Conservation (phyloP, 2,888 invertebrate species). For the Hybos culiciformis region DNA sequence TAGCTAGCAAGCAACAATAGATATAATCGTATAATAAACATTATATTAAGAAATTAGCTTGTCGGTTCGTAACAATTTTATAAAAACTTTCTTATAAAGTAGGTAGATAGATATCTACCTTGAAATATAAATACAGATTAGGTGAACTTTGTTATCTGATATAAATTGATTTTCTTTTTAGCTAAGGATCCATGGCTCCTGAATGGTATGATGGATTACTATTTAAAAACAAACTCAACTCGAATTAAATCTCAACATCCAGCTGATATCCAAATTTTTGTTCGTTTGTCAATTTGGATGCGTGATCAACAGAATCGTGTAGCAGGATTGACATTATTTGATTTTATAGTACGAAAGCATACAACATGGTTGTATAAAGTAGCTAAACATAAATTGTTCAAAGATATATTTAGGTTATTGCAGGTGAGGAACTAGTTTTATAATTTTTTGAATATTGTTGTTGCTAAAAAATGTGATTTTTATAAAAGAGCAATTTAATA, state of each 20-base stretch:
- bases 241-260: slow-evolving; percentile 69
- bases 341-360: slow-evolving; percentile 69
- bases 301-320: slow-evolving; percentile 33
- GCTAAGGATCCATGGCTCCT: slow-evolving; percentile 73
- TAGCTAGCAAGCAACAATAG: no score
- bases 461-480: no score
- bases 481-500: no score
- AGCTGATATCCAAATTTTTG: slow-evolving; percentile 73
- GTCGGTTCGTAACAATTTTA: no score
- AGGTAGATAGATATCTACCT: no score
- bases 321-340: slow-evolving; percentile 63
- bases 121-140: not conserved
- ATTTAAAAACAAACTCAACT: slow-evolving; percentile 62
- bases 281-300: slow-evolving; percentile 51
- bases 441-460: no score
- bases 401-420: slow-evolving; percentile 64
- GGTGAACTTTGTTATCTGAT: not conserved
- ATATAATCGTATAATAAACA: no score
- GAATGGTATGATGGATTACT: slow-evolving; percentile 72
- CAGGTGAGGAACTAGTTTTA: no score
- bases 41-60: no score
- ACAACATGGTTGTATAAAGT: slow-evolving; percentile 82
- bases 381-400: slow-evolving; percentile 58
- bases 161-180: slow-evolving; percentile 24
- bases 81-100: no score